These are phyloP conservation scores for Calypte anna DNA, from an alignment of 2,113 vertebrate species.

Conservation along the genomic window DNA sequence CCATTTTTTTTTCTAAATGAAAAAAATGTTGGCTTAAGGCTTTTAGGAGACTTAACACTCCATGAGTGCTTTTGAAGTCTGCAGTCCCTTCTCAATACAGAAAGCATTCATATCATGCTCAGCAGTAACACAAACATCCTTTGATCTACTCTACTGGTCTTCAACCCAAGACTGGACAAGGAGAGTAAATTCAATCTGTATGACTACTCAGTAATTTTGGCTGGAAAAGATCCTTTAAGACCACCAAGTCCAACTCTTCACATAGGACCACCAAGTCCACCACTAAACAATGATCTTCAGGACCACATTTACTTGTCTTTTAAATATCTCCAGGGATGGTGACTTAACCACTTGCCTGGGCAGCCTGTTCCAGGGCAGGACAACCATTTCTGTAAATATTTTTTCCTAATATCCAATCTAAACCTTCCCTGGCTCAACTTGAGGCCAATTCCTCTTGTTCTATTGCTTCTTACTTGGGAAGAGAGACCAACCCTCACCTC, in stretches of 20 bases:
- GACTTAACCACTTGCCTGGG: no score
- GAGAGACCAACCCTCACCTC: background rate
- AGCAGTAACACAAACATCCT: constrained; percentile 17
- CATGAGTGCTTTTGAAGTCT: constrained; percentile 51
- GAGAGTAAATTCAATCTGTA: background rate
- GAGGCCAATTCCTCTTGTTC: no score
- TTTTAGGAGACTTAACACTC: background rate
- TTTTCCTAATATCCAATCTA: no score
- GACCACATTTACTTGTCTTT: no score
- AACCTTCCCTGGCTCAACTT: no score
- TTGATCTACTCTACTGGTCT: background rate
- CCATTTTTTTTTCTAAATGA: background rate
- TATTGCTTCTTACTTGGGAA: background rate
- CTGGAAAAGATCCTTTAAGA: no score
- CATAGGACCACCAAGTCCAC: no score
- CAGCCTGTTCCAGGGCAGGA: no score
- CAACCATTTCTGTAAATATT: no score
- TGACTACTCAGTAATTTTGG: background rate
- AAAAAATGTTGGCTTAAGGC: background rate
- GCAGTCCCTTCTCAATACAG: background rate
- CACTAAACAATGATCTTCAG: no score
- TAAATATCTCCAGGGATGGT: no score
- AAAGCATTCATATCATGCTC: background rate
- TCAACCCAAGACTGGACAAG: background rate
- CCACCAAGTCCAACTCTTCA: no score